Evolutionary conservation across 2,113 vertebrate genomes (phyloP).

Genomic region (Bolborhynchus lineola): DNA sequence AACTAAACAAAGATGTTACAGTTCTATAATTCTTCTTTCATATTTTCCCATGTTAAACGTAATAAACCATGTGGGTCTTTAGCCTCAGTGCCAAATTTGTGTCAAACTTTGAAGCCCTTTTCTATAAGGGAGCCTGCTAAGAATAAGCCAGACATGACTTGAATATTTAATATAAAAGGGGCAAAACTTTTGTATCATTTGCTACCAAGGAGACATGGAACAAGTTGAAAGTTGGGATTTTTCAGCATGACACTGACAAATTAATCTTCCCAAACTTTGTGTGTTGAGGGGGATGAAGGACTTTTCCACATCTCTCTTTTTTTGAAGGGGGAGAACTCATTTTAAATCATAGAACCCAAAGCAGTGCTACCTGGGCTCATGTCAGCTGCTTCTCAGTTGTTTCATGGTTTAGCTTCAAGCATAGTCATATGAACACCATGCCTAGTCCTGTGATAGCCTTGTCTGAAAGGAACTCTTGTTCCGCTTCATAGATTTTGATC

Average conservation of each 20-base stretch:
- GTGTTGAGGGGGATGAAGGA: not conserved
- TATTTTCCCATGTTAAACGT: not conserved
- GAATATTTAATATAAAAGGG: not conserved
- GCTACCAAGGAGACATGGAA: not conserved
- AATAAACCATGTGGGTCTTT: not conserved
- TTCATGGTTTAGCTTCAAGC: not conserved
- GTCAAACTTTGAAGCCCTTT: not conserved
- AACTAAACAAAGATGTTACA: not conserved
- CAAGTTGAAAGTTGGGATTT: not conserved
- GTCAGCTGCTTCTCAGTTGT: not conserved
- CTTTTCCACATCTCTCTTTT: not conserved
- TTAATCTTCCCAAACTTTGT: not conserved
- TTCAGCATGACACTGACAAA: not conserved
- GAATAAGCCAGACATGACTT: not conserved
- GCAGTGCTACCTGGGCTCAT: not conserved
- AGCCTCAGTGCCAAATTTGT: not conserved
- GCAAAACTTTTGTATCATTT: not conserved
- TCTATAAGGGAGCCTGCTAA: not conserved
- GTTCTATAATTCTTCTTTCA: not conserved
- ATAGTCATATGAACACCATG: constrained; percentile 42
- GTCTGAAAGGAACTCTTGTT: constrained; percentile 52
- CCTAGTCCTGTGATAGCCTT: constrained; percentile 36
- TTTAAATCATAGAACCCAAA: not conserved
- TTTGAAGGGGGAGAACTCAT: not conserved
- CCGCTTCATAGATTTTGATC: not conserved